Evolutionary conservation across 2,113 vertebrate species (phyloP).

Genomic region (Falcunculus frontatus): DNA sequence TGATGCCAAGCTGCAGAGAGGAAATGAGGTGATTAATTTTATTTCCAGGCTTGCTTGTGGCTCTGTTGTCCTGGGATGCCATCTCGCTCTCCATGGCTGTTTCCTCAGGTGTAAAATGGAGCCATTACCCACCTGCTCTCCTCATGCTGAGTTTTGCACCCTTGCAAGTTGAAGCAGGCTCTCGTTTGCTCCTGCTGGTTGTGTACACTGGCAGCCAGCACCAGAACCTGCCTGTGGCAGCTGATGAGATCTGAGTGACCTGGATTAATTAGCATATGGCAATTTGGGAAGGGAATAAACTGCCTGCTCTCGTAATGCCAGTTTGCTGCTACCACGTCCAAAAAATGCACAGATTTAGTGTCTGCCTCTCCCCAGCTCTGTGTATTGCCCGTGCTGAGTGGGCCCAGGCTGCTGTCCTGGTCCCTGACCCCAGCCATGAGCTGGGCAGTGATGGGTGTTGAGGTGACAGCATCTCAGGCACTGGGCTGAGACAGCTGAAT

Average conservation of each 20-base stretch:
- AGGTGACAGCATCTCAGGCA: not conserved
- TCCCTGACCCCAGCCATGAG: not conserved
- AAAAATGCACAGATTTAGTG: rapidly evolving
- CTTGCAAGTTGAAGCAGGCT: not conserved
- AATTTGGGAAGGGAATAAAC: not conserved
- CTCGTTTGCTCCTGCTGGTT: not conserved
- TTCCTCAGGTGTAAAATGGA: slow-evolving; percentile 39
- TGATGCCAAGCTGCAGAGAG: not conserved
- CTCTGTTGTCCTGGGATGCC: not conserved
- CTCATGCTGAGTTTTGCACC: not conserved
- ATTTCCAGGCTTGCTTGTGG: not conserved
- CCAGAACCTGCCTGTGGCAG: not conserved
- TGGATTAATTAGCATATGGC: not conserved
- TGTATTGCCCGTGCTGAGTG: rapidly evolving
- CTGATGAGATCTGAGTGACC: not conserved
- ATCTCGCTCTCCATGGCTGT: not conserved
- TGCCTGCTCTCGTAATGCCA: not conserved
- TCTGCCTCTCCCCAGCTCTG: not conserved
- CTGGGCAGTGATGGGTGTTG: rapidly evolving
- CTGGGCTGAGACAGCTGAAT: not conserved
- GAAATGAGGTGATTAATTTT: not conserved
- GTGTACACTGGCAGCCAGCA: not conserved
- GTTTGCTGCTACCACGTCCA: not conserved
- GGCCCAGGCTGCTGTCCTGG: not conserved
- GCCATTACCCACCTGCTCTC: not conserved